A percentile compares a stretch with the other conserved stretches of the same genome.
Evolutionary conservation across 2,888 invertebrate species (phyloP).

Genomic region (Torymus texanus): DNA sequence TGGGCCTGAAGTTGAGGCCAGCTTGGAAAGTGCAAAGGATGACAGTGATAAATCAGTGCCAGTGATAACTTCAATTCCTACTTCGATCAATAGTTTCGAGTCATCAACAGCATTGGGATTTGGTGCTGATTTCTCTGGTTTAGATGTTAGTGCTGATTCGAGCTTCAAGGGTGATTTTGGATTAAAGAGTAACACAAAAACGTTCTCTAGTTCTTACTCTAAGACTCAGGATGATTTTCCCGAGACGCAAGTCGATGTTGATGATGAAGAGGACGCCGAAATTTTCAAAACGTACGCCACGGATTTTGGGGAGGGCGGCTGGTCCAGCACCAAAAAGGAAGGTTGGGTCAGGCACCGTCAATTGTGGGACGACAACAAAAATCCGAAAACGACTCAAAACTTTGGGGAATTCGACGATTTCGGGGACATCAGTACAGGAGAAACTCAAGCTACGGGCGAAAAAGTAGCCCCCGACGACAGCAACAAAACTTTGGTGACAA

Average conservation of each 20-base stretch:
- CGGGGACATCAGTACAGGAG: constrained; percentile 5
- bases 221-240: constrained; percentile 37
- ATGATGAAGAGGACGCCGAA: constrained; percentile 49
- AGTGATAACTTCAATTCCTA: background rate
- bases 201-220: constrained; percentile 49
- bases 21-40: constrained; percentile 28
- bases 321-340: constrained; percentile 47
- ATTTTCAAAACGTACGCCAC: constrained; percentile 50
- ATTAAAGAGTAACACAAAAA: constrained; percentile 51
- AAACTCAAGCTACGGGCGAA: background rate
- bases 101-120: background rate
- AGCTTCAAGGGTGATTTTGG: constrained; percentile 50
- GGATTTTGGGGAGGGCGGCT: constrained; percentile 36
- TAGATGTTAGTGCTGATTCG: constrained; percentile 27
- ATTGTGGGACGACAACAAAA: constrained; percentile 51
- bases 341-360: constrained; percentile 54
- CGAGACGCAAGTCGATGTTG: constrained; percentile 37
- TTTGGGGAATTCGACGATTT: constrained; percentile 31
- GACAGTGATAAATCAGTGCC: background rate
- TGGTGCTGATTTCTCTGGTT: constrained; percentile 27
- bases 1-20: background rate
- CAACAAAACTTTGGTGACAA: no score
- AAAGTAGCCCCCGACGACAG: no score
- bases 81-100: background rate
- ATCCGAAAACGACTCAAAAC: background rate